A percentile compares a stretch with the other conserved stretches of the same genome.
Evolutionary conservation across 2,113 vertebrate species (phyloP).

Genomic region (Xyliphius kryptos): DNA sequence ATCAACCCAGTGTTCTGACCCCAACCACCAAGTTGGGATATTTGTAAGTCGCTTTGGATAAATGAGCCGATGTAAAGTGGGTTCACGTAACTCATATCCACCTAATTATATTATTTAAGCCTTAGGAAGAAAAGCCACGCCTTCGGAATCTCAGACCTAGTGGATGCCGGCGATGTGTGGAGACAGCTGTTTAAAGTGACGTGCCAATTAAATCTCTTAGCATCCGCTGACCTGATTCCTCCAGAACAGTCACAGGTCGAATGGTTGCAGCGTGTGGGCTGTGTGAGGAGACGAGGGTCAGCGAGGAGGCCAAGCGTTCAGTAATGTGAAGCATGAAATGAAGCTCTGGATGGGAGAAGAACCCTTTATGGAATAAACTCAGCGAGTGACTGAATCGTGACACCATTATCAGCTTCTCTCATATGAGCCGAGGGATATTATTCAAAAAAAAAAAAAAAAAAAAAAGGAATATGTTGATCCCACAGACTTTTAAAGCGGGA

Average conservation of each 20-base stretch:
- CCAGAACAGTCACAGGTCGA: slow-evolving; percentile 34
- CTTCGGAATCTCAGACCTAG: no score
- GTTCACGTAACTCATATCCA: no score
- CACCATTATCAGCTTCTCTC: slow-evolving; percentile 60
- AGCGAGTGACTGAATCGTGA: slow-evolving; percentile 43
- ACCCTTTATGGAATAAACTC: slow-evolving; percentile 51
- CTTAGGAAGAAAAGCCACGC: no score
- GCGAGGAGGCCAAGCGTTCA: slow-evolving; percentile 25
- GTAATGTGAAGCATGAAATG: slow-evolving; percentile 45
- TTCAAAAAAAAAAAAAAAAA: slow-evolving; percentile 54
- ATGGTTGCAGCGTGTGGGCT: slow-evolving; percentile 41
- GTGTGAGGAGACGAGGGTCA: slow-evolving; percentile 38
- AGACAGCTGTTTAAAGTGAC: slow-evolving; percentile 1
- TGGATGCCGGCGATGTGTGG: no score
- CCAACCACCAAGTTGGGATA: no score
- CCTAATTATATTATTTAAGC: no score
- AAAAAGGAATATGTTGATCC: slow-evolving; percentile 46
- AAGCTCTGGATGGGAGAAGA: slow-evolving; percentile 46
- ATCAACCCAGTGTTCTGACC: no score
- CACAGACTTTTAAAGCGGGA: slow-evolving; percentile 27
- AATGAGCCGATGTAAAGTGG: no score
- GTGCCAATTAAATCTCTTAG: slow-evolving; percentile 17
- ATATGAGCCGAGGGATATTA: slow-evolving; percentile 57
- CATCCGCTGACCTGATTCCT: slow-evolving; percentile 44
- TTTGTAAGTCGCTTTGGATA: no score